Evolutionary conservation across 2,888 invertebrate species (phyloP), one percentile per base, ranked within the genome.

Genomic region (Amiota communis): DNA sequence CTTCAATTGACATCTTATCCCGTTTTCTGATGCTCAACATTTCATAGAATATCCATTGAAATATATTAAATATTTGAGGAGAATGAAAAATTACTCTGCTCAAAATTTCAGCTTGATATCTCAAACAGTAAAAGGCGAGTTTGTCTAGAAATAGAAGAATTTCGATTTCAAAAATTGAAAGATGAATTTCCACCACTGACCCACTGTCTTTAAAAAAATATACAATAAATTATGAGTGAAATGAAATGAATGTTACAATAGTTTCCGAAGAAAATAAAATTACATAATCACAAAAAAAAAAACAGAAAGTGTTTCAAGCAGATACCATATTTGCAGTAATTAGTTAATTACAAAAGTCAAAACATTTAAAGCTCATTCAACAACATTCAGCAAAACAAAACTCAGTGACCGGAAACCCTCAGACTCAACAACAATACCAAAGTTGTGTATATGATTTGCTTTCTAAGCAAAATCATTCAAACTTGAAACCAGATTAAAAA

Each of bases 371-470:
- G 15, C 20, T 59, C 59, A 59, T 20, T 13, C 59, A 17, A 20
- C 59, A 20, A 59, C 20, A 23, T 36, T 6, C 36, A 36, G 36
- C 36, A 17, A 4, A 17, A 59, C 53, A 17, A n/a, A 17, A 17
- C 20, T 59, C 59, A 59, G 59, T 59, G 59, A 59, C 59, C 59
- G 59, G 59, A 59, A 59, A n/a, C n/a, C n/a, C n/a, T n/a, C n/a
- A 59, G 59, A 53, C 53, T 53, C 6, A 53, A 53, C 53, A 53
- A 53, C 36, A 36, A 36, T 36, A 36, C 36, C 36, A 36, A 36
- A 36, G 36, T 36, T 36, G 53, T 53, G 2, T 53, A 4, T n/a
- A 53, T 59, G 23, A 46, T 63, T 63, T 63, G 63, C 63, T 63
- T 63, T 63, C 63, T 63, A 63, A n/a, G 59, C 15, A 13, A 53